Percentiles rank a stretch among this genome's conserved stretches.
Evolutionary conservation across 2,113 vertebrate genomes (phyloP).

Genomic region (Mus pahari): DNA sequence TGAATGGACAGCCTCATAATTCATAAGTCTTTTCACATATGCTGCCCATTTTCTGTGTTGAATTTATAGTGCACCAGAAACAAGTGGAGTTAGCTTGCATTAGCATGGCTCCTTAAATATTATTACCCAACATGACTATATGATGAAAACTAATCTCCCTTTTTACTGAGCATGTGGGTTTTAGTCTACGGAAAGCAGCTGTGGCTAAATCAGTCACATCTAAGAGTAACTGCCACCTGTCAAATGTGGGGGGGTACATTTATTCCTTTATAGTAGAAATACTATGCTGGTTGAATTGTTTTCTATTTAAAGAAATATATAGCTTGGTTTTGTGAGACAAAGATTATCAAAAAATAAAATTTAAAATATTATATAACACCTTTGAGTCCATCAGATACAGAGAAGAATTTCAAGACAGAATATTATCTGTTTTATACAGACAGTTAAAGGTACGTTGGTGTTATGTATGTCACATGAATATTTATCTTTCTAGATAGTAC

Average conservation of each 20-base stretch:
- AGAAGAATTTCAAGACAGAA: slow-evolving; percentile 40
- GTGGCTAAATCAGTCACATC: slow-evolving; percentile 72
- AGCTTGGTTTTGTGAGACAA: slow-evolving; percentile 6
- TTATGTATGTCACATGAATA: not conserved
- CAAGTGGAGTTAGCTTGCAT: slow-evolving; percentile 71
- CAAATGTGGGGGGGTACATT: slow-evolving; percentile 48
- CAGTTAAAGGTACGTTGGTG: not conserved
- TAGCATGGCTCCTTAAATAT: slow-evolving; percentile 74
- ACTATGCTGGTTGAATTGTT: slow-evolving; percentile 42
- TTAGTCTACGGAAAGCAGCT: slow-evolving; percentile 75
- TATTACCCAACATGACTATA: slow-evolving; percentile 54
- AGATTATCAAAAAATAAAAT: slow-evolving; percentile 43
- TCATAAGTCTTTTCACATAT: slow-evolving; percentile 65
- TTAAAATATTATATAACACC: not conserved
- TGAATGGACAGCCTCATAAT: slow-evolving; percentile 37
- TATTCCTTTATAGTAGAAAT: slow-evolving; percentile 65
- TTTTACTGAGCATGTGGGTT: slow-evolving; percentile 64
- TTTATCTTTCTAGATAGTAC: not conserved
- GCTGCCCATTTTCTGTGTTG: slow-evolving; percentile 56
- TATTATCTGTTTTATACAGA: not conserved
- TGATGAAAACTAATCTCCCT: slow-evolving; percentile 74
- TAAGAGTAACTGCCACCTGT: slow-evolving; percentile 79
- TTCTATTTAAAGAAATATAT: slow-evolving; percentile 55
- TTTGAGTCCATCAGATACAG: not conserved
- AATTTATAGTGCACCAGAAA: slow-evolving; percentile 74